A percentile compares a stretch with the other conserved stretches of the same genome.
Evolutionary conservation across 2,888 invertebrate genomes (phyloP).

Genomic region (Archaeoteleia sp.): DNA sequence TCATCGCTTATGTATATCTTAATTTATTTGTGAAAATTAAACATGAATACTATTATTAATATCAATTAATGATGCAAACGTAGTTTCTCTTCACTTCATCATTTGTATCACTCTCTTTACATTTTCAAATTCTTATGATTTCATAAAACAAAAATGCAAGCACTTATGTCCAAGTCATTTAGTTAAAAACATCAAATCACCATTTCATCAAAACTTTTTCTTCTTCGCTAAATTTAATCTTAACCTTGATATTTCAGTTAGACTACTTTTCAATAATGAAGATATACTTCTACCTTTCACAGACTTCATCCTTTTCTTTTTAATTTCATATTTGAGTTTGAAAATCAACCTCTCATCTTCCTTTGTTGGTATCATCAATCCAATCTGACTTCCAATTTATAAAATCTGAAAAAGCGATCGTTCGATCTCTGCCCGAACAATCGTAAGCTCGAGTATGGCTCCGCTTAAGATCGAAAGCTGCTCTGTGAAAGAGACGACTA

Average conservation of each 20-base stretch:
- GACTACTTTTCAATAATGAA: slow-evolving; percentile 48
- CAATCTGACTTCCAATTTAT: slow-evolving; percentile 22
- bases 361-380: slow-evolving; percentile 44
- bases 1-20: too few relatives aligned
- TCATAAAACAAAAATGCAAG: too few relatives aligned
- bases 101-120: too few relatives aligned
- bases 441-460: slow-evolving; percentile 8
- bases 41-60: too few relatives aligned
- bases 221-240: slow-evolving; percentile 42
- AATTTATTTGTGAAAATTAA: too few relatives aligned
- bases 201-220: slow-evolving; percentile 44
- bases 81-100: too few relatives aligned
- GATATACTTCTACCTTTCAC: slow-evolving; percentile 29
- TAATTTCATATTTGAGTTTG: slow-evolving; percentile 48
- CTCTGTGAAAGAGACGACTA: slow-evolving; percentile 58
- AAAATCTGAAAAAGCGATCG: not conserved
- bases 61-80: too few relatives aligned
- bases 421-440: not conserved
- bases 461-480: slow-evolving; percentile 33
- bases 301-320: slow-evolving; percentile 25
- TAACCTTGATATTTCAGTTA: slow-evolving; percentile 48
- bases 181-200: slow-evolving; percentile 44
- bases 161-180: slow-evolving; percentile 22
- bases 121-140: too few relatives aligned
- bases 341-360: slow-evolving; percentile 47